phyloP scores from a whole-genome alignment of 92 coral and sea anemone genomes.

The Porites divaricata region DNA sequence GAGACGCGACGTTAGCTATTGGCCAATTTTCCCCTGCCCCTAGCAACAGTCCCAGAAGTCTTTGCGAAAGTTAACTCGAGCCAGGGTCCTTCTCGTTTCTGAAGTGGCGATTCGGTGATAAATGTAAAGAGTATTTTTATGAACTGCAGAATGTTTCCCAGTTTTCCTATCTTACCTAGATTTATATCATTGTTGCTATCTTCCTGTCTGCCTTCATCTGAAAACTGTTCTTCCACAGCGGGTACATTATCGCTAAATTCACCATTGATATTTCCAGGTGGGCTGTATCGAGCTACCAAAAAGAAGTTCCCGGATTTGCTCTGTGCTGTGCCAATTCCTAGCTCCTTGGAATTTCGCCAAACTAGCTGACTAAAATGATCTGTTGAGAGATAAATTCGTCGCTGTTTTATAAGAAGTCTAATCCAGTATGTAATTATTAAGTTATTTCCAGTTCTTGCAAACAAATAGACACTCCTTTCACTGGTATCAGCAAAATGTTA shows the following conservation, averaged over 20 bases:
- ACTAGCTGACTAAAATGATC: conserved; percentile 87
- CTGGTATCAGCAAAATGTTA: too few relatives aligned
- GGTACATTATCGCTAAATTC: conserved; percentile 74
- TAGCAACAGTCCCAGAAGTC: too few relatives aligned
- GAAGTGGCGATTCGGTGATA: background rate
- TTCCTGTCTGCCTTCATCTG: conserved; percentile 10
- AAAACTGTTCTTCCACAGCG: background rate
- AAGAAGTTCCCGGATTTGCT: conserved; percentile 94
- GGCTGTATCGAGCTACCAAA: conserved; percentile 96
- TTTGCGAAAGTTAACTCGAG: too few relatives aligned
- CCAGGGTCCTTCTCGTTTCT: too few relatives aligned
- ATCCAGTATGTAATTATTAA: too few relatives aligned
- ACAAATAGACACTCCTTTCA: too few relatives aligned
- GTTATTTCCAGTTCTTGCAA: too few relatives aligned
- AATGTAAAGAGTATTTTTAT: background rate
- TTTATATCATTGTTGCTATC: background rate
- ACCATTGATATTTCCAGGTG: conserved; percentile 84
- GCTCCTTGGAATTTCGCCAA: conserved; percentile 81
- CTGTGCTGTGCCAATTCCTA: conserved; percentile 96
- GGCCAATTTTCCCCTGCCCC: too few relatives aligned
- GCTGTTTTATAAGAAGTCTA: background rate
- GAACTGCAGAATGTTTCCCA: background rate
- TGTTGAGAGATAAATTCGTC: conserved; percentile 1
- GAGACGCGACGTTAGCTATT: too few relatives aligned
- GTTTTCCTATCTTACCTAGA: conserved; percentile 15